Base-by-base conservation (phyloP, 2,888 invertebrate species). In the Scrobipalpa costella region DNA sequence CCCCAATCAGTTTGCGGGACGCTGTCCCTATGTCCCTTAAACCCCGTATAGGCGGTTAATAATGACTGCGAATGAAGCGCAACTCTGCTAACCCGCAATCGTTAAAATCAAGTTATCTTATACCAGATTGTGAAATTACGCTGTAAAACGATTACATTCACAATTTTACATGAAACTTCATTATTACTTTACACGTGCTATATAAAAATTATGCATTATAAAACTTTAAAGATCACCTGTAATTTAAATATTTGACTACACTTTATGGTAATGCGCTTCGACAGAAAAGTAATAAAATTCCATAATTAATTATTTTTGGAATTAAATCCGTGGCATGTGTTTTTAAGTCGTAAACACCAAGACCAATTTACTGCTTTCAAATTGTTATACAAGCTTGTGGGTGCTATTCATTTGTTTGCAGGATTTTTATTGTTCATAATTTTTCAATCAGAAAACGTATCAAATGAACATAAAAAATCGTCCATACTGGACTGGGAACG, bases 81-180 rank as follows among this genome's bases (percentile, higher is more conserved):
- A 75, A 71, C 69, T 71, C 64, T 74, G 73, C 79, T 83, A 83
- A 83, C 81, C 81, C 81, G 74, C 71, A 70, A 71, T 68, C 66
- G 69, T 67, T 64, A 68, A 71, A 71, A 70, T 66, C 21, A 70
- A 70, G 63, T 57, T 64, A 67, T 52, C 52, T 7, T 1, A 65
- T 65, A 67, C 65, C 63, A 66, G 64, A 69, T 61, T 61, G 61
- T 52, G 50, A 61, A 61, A 61, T 49, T 49, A 60, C 17, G 27
- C 61, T 38, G 38, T 61, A 61, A 61, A 61, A 19, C 61, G 61
- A 61, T 61, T 61, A 61, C 52, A 6, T 61, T 61, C 52, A 61
- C 61, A 61, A 52, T 36, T 61, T 61, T 52, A 61, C 52, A 52
- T 52, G 21, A 63, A 59, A 63, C 34, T 59, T 60, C n/a, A 63